Percentiles rank a stretch among this genome's conserved stretches.
These are phyloP conservation scores for Brachyhypopomus occidentalis DNA, from an alignment of 2,113 vertebrate species.

Conservation along the genomic window DNA sequence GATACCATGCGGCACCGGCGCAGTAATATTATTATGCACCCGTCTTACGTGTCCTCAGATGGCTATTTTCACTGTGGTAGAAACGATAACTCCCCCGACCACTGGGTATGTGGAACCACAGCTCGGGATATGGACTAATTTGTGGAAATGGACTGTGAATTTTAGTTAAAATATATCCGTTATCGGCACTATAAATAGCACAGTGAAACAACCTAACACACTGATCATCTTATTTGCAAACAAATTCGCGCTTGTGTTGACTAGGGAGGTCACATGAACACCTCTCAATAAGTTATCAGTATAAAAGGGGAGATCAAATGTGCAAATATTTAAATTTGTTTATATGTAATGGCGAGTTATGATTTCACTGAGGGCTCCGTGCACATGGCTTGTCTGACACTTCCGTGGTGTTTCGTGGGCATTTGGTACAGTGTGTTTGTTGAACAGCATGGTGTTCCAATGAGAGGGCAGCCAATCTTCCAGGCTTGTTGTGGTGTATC, in stretches of 20 bases:
- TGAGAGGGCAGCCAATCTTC: constrained; percentile 3
- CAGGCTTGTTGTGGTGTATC: constrained; percentile 10
- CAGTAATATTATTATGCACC: background rate
- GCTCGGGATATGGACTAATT: background rate
- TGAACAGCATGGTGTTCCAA: background rate
- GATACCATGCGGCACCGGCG: constrained; percentile 14
- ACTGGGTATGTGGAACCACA: background rate
- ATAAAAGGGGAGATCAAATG: too few species aligned
- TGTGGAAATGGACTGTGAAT: background rate
- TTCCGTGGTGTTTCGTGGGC: background rate
- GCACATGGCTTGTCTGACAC: background rate
- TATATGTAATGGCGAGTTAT: background rate
- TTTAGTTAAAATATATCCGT: too few species aligned
- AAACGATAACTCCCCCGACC: background rate
- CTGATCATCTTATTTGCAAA: background rate
- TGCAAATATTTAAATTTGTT: background rate
- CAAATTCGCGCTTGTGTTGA: background rate
- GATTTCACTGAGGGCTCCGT: too few species aligned
- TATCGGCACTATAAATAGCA: background rate
- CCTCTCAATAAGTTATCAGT: too few species aligned
- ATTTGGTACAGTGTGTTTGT: constrained; percentile 3
- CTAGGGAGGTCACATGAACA: background rate
- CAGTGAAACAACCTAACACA: background rate
- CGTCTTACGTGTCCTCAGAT: background rate
- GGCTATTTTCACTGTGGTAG: too few species aligned